These are phyloP conservation scores for Cistogaster globosa DNA, from an alignment of 2,888 invertebrate species.

Conservation along the genomic window DNA sequence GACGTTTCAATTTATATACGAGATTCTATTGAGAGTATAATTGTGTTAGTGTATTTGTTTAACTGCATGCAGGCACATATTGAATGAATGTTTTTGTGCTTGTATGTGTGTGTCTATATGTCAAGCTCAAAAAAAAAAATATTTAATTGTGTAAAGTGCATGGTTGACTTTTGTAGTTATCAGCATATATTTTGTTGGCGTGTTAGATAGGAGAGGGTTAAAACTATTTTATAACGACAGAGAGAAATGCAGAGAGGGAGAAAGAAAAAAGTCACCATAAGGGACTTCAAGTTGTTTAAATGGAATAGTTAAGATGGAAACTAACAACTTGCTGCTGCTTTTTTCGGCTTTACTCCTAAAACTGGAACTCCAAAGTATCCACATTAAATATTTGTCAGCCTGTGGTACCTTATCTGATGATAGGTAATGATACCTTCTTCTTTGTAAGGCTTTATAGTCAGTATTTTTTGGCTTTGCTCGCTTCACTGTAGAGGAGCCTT, in stretches of 20 bases:
- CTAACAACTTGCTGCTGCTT: no score
- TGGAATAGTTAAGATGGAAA: not conserved
- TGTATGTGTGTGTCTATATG: slow-evolving; percentile 6
- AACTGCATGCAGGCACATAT: slow-evolving; percentile 30
- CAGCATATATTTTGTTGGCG: slow-evolving; percentile 36
- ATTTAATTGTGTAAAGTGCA: slow-evolving; percentile 45
- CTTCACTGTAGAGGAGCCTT: no score
- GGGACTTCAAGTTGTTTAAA: not conserved
- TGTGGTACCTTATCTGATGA: no score
- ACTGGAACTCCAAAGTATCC: no score
- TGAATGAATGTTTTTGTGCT: not conserved
- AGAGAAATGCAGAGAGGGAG: not conserved
- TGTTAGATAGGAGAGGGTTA: slow-evolving; percentile 35
- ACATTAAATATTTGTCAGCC: no score
- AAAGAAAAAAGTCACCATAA: not conserved
- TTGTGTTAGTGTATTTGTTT: slow-evolving; percentile 49
- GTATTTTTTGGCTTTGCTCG: no score
- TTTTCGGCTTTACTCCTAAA: no score
- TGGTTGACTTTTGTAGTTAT: slow-evolving; percentile 30
- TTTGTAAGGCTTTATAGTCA: no score
- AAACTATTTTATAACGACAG: not conserved
- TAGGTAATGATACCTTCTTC: no score
- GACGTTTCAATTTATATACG: slow-evolving; percentile 49
- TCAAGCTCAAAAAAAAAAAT: slow-evolving; percentile 43
- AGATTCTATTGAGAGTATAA: slow-evolving; percentile 58